Base-by-base conservation (phyloP, 2,113 vertebrate genomes). In the Vulpes ferrilata region DNA sequence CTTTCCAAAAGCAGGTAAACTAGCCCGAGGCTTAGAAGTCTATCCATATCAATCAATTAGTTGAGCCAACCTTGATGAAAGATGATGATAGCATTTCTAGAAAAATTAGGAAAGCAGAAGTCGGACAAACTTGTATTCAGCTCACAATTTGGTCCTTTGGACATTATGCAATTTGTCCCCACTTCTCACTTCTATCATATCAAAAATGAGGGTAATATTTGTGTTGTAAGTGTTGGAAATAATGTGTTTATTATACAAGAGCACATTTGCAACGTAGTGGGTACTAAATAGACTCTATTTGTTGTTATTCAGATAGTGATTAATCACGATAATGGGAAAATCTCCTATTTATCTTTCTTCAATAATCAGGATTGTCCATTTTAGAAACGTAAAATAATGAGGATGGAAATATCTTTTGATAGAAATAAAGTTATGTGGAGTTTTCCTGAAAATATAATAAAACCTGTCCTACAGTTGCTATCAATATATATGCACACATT, bases 361-460 rank as follows among this genome's bases (percentile, higher is more conserved):
- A 86, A 10, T 65, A 53, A 23, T 35, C 10, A 48, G 19, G 6
- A 81, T 30, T 95, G 0, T 13, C 23, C 11, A 43, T 57, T 73
- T 96, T 53, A 59, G 13, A 95, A 65, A 43, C 27, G 43, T 67
- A 55, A 59, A 32, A 78, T 59, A 69, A 59, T 73, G 30, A 89
- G 4, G 55, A 67, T 80, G 53, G 48, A 65, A 87, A 51, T 88
- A 22, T 55, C 4, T 67, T 80, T 76, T 57, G 13, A 82, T 25
- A 20, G 7, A 48, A 78, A 76, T 32, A 64, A 93, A 55, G 22
- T 64, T 86, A 81, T 12, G 13, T 60, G 59, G 30, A 79, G 19
- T 55, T 95, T 89, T 80, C 13, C 11, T 81, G 74, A 90, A 92
- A 87, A 90, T 59, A n/a, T 30, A 76, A 30, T 82, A 82, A 90